Percentiles rank a stretch among this genome's conserved stretches.
Evolutionary conservation across 1,140 invertebrate genomes (phyloP).

Genomic region (Andricus grossulariae): DNA sequence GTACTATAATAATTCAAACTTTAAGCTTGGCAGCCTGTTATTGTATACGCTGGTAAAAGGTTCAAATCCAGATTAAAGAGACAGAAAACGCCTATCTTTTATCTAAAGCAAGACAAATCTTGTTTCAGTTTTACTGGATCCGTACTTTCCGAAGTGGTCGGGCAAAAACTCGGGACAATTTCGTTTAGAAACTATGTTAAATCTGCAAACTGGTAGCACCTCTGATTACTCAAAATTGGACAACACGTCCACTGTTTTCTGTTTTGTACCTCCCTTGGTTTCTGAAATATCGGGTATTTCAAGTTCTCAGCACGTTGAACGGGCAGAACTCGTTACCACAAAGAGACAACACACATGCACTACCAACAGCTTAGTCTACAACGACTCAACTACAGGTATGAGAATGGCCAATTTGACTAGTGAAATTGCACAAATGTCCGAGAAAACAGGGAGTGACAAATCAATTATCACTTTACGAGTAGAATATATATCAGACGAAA

Average conservation of each 20-base stretch:
- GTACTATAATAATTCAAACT: no score
- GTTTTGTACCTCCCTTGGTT: conserved; percentile 10
- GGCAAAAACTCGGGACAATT: conserved; percentile 2
- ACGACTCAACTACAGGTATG: conserved; percentile 38
- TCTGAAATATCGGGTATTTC: conserved; percentile 37
- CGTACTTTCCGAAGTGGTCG: conserved; percentile 58
- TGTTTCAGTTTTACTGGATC: conserved; percentile 54
- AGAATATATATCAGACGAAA: conserved; percentile 15
- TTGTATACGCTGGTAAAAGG: no score
- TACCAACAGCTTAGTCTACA: conserved; percentile 59
- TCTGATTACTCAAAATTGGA: conserved; percentile 61
- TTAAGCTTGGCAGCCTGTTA: no score
- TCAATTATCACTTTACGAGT: not conserved
- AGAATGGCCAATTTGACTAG: not conserved
- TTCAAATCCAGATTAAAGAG: no score
- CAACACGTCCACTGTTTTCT: conserved; percentile 65
- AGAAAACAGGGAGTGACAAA: not conserved
- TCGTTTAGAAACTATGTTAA: conserved; percentile 60
- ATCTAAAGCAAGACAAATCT: not conserved
- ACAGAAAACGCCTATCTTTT: not conserved
- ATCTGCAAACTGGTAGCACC: conserved; percentile 49
- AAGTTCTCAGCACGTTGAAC: conserved; percentile 45
- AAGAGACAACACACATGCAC: conserved; percentile 57
- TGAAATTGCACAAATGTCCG: not conserved
- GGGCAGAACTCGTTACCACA: conserved; percentile 51